A percentile compares a stretch with the other conserved stretches of the same genome.
Evolutionary conservation across 2,113 vertebrate genomes (phyloP).

Genomic region (Ciconia maguari): DNA sequence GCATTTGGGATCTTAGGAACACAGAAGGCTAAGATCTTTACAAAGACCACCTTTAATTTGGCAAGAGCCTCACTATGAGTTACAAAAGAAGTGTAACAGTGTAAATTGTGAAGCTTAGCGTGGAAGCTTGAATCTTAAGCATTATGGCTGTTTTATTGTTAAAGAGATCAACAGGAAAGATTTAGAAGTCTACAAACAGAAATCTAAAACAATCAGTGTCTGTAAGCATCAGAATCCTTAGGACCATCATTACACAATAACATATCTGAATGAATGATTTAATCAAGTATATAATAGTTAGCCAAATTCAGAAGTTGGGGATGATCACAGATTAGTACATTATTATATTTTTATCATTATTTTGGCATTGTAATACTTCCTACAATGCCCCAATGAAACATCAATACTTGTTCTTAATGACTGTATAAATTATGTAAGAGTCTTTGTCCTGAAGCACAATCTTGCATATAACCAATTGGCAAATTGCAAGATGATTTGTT

Average conservation of each 20-base stretch:
- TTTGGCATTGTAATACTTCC: neutral
- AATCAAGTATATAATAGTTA: neutral
- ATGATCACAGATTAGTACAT: neutral
- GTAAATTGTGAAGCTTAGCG: neutral
- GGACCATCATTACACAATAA: neutral
- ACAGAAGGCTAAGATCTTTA: neutral
- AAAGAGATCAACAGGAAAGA: neutral
- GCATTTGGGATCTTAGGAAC: rapidly evolving
- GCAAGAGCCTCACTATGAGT: neutral
- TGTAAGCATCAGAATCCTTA: neutral
- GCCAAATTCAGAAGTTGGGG: neutral
- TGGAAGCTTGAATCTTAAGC: neutral
- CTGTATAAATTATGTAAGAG: neutral
- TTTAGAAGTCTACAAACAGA: neutral
- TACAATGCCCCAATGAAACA: neutral
- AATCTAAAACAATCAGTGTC: neutral
- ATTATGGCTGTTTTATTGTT: neutral
- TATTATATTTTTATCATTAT: neutral
- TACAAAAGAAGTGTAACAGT: neutral
- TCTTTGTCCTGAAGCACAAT: neutral
- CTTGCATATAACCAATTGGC: neutral
- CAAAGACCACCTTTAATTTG: neutral
- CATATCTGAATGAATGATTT: neutral
- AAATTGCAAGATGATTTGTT: neutral
- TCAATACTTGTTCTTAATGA: neutral